These are phyloP conservation scores for Dasypogon diadema DNA, from an alignment of 2,888 invertebrate genomes.

Conservation along the genomic window DNA sequence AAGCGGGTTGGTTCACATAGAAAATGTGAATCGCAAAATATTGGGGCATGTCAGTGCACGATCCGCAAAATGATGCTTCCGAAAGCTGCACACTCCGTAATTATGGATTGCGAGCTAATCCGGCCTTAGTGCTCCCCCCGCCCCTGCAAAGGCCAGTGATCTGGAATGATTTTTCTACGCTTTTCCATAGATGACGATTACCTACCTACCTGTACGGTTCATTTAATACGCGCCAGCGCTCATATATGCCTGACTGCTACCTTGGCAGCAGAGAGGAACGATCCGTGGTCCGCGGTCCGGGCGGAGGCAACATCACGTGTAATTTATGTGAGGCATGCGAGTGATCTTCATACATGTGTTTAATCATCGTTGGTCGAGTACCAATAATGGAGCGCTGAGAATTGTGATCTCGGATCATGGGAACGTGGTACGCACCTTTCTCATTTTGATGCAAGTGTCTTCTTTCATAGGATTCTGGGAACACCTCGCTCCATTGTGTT, in stretches of 20 bases:
- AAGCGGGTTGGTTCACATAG: constrained; percentile 40
- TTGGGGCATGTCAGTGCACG: constrained; percentile 52
- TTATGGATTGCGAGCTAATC: constrained; percentile 37
- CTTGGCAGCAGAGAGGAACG: background rate
- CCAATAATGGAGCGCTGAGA: constrained; percentile 40
- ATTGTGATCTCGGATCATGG: constrained; percentile 46
- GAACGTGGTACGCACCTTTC: constrained; percentile 37
- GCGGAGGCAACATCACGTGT: constrained; percentile 29
- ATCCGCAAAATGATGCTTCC: constrained; percentile 52
- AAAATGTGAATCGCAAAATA: constrained; percentile 46
- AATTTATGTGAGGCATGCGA: constrained; percentile 48
- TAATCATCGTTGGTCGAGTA: constrained; percentile 40
- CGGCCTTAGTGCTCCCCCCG: background rate
- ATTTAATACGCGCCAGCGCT: constrained; percentile 40
- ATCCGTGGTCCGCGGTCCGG: background rate
- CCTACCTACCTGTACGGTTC: constrained; percentile 42
- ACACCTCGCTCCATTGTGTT: constrained; percentile 26
- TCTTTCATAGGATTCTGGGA: constrained; percentile 46
- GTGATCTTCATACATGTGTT: constrained; percentile 44
- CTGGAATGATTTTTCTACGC: constrained; percentile 44
- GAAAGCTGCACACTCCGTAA: constrained; percentile 46
- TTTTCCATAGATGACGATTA: constrained; percentile 50
- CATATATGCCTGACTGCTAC: constrained; percentile 23
- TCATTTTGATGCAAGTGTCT: constrained; percentile 7
- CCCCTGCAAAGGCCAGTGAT: constrained; percentile 8